Evolutionary conservation across 2,888 invertebrate species (phyloP).

Genomic region (Creontiades dilutus): DNA sequence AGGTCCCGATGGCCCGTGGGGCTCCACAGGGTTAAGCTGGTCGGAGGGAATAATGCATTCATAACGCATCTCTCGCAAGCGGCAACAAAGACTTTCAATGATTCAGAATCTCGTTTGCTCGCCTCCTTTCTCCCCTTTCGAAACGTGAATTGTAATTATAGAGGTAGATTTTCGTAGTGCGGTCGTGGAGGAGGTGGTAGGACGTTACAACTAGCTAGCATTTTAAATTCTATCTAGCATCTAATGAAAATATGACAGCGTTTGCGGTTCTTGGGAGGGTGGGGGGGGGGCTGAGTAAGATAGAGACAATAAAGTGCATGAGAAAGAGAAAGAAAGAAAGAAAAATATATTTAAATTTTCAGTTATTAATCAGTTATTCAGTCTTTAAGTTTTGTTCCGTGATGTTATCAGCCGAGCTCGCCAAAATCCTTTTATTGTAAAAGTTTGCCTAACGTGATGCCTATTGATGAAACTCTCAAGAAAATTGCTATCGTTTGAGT

Average conservation of each 20-base stretch:
- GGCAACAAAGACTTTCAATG: slow-evolving; percentile 39
- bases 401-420: too few species aligned
- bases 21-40: slow-evolving; percentile 26
- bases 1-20: slow-evolving; percentile 11
- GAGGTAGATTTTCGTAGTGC: slow-evolving; percentile 13
- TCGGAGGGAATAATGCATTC: slow-evolving; percentile 36
- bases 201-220: neutral
- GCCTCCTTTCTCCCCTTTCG: neutral
- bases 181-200: neutral
- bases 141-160: slow-evolving; percentile 32
- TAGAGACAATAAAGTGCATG: too few species aligned
- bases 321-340: too few species aligned
- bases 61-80: slow-evolving; percentile 16
- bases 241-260: slow-evolving; percentile 5
- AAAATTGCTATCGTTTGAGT: too few species aligned
- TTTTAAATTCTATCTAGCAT: neutral
- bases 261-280: neutral
- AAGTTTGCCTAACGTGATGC: too few species aligned
- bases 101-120: slow-evolving; percentile 3
- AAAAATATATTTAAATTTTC: too few species aligned
- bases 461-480: too few species aligned
- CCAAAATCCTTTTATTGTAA: too few species aligned
- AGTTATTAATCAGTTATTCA: too few species aligned
- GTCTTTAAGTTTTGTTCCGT: too few species aligned
- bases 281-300: too few species aligned